These are phyloP conservation scores for Myotis brandtii DNA, from an alignment of 2,113 vertebrate species.

Conservation along the genomic window DNA sequence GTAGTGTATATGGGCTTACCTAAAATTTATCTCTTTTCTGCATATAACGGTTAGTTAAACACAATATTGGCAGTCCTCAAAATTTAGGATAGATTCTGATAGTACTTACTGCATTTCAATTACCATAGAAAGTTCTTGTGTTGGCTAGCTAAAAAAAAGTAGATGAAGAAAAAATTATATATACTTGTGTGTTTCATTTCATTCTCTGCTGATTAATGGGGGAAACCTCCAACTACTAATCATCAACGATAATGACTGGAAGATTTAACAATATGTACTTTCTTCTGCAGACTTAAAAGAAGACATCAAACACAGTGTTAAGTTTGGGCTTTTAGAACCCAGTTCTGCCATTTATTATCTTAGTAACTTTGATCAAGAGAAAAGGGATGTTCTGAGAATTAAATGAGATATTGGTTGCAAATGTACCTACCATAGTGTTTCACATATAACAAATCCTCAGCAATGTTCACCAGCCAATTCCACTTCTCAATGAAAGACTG, in stretches of 20 bases:
- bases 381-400: constrained; percentile 17
- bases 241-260: constrained; percentile 12
- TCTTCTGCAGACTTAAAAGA: constrained; percentile 42
- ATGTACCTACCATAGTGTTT: neutral
- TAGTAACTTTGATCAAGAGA: constrained; percentile 10
- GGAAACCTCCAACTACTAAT: neutral
- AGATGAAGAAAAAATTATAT: constrained; percentile 23
- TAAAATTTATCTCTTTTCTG: constrained; percentile 24
- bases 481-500: neutral
- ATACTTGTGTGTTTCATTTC: neutral
- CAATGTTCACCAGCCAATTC: neutral
- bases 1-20: neutral
- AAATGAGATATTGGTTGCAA: constrained; percentile 12
- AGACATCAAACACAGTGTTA: neutral
- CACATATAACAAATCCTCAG: neutral
- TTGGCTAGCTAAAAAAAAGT: constrained; percentile 42
- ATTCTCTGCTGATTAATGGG: constrained; percentile 37
- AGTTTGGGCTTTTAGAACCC: neutral
- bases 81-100: constrained; percentile 41
- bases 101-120: neutral
- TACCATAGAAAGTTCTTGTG: constrained; percentile 16
- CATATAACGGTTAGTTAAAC: constrained; percentile 12
- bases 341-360: constrained; percentile 10
- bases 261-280: constrained; percentile 24
- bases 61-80: constrained; percentile 46